Evolutionary conservation across 2,797 vertebrate genomes (phyloP).

Genomic region (Denticeps clupeoides): DNA sequence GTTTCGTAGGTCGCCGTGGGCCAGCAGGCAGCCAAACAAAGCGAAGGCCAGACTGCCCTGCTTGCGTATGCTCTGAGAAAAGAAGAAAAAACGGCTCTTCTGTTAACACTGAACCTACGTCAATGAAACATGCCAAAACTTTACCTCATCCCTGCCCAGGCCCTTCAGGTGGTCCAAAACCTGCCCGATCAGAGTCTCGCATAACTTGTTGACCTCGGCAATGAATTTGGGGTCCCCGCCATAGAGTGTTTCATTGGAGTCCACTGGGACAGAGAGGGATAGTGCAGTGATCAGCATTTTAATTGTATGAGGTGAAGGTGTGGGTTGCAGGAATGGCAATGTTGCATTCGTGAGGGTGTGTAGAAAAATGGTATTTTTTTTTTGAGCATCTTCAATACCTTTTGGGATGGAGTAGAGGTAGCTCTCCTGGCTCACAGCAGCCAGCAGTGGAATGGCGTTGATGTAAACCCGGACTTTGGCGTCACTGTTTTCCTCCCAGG

Average conservation of each 20-base stretch:
- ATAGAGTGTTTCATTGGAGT: constrained; percentile 91
- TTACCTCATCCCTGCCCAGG: constrained; percentile 84
- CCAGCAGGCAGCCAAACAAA: constrained; percentile 78
- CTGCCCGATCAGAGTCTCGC: constrained; percentile 85
- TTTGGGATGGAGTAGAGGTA: constrained; percentile 84
- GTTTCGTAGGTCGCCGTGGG: constrained; percentile 84
- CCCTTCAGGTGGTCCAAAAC: constrained; percentile 87
- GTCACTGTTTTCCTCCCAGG: constrained; percentile 87
- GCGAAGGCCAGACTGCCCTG: constrained; percentile 76
- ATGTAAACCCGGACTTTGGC: constrained; percentile 84
- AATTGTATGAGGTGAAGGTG: no score
- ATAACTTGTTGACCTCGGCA: constrained; percentile 82
- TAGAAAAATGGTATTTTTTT: not conserved
- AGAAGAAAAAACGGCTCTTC: no score
- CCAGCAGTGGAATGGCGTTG: constrained; percentile 78
- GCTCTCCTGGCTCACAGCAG: constrained; percentile 84
- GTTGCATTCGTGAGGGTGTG: not conserved
- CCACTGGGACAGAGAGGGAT: constrained; percentile 57
- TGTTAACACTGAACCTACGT: no score
- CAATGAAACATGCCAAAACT: no score
- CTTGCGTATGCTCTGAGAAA: constrained; percentile 62
- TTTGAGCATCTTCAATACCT: constrained; percentile 54
- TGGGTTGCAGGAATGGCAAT: not conserved
- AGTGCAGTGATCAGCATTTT: not conserved
- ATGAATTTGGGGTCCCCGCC: constrained; percentile 93